A percentile compares a stretch with the other conserved stretches of the same genome.
Conservation (phyloP, 2,113 vertebrate genomes). For the Petrocephalus microphthalmus region DNA sequence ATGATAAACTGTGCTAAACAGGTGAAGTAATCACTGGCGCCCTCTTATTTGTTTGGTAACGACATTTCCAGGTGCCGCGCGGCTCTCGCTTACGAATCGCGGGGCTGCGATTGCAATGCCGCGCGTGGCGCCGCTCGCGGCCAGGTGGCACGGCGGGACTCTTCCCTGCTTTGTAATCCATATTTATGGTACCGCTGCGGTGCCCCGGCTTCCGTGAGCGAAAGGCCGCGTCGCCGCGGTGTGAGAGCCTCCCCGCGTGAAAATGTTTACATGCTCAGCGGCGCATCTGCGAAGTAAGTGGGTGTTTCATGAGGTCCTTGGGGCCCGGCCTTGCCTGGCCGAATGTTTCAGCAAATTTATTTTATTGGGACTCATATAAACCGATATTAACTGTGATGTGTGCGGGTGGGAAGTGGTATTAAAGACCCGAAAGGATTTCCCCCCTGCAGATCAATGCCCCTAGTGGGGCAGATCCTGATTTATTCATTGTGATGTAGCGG, state of each 20-base stretch:
- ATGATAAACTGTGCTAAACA: constrained; percentile 5
- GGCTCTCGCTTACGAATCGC: constrained; percentile 59
- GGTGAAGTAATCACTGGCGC: constrained; percentile 17
- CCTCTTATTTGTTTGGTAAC: constrained; percentile 18
- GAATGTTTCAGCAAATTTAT: background rate
- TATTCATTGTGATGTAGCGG: constrained; percentile 32
- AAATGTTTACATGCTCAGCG: background rate
- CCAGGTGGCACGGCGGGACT: constrained; percentile 31
- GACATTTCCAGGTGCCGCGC: constrained; percentile 59
- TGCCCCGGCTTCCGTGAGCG: background rate
- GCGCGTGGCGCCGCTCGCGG: constrained; percentile 12
- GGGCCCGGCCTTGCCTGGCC: background rate
- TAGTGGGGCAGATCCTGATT: constrained; percentile 28
- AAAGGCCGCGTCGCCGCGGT: background rate
- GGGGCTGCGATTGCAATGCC: constrained; percentile 38
- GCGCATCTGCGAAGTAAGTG: background rate
- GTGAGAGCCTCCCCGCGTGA: background rate
- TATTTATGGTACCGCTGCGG: background rate
- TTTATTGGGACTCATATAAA: background rate
- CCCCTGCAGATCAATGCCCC: background rate
- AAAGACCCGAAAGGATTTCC: constrained; percentile 27
- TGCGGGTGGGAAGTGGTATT: background rate
- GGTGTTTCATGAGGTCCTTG: constrained; percentile 30
- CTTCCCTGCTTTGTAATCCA: constrained; percentile 12
- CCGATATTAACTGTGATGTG: background rate